These are phyloP conservation scores for Nasonia giraulti DNA, from an alignment of 1,140 invertebrate species.

Conservation along the genomic window DNA sequence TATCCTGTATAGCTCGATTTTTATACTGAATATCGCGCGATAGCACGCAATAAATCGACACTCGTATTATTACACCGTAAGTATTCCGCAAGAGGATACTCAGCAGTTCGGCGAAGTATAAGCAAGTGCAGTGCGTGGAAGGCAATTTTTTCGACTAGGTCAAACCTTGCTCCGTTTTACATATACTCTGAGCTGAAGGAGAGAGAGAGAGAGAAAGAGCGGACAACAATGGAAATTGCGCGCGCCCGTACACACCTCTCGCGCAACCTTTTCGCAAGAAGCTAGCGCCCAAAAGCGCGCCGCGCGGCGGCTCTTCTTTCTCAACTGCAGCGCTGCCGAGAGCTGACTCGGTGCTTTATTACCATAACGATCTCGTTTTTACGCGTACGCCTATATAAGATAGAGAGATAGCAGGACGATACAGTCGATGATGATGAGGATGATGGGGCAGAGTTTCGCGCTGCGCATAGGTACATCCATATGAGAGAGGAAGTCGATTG, in stretches of 20 bases:
- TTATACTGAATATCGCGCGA: too few relatives aligned
- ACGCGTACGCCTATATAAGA: background rate
- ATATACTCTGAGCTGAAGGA: background rate
- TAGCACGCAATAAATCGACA: background rate
- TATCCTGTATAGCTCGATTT: too few relatives aligned
- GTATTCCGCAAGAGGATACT: background rate
- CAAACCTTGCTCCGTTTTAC: slow-evolving; percentile 64
- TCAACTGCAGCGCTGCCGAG: background rate
- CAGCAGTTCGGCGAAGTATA: slow-evolving; percentile 4
- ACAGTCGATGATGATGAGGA: slow-evolving; percentile 3
- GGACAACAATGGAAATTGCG: slow-evolving; percentile 62
- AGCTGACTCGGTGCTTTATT: slow-evolving; percentile 8
- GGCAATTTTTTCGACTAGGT: slow-evolving; percentile 54
- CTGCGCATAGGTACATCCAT: background rate
- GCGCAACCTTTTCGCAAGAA: slow-evolving; percentile 67
- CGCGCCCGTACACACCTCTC: slow-evolving; percentile 50
- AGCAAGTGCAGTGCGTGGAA: slow-evolving; percentile 20
- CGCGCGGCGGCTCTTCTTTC: slow-evolving; percentile 9
- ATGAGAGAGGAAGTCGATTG: background rate
- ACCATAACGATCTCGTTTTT: slow-evolving; percentile 48
- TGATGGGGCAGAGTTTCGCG: slow-evolving; percentile 12
- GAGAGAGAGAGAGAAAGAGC: background rate
- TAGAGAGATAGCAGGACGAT: too few relatives aligned
- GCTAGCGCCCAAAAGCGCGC: slow-evolving; percentile 58
- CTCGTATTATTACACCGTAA: background rate